phyloP scores from a whole-genome alignment of 1,140 invertebrate genomes.

The Dolichoris vasculosae region DNA sequence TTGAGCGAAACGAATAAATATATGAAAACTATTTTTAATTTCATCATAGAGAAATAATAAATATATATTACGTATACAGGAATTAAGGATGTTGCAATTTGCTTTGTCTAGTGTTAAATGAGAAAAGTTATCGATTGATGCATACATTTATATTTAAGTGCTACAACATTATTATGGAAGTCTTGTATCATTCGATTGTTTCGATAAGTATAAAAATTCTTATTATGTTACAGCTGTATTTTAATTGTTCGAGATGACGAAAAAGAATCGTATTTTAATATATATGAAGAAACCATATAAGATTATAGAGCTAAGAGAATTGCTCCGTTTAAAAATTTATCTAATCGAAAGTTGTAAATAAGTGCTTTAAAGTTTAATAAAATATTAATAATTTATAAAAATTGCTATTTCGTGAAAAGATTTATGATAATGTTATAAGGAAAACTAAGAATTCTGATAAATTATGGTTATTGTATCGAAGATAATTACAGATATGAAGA shows the following conservation, averaged over 20 bases:
- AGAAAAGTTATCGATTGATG: not conserved
- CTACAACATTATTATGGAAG: not conserved
- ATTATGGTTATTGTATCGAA: no score
- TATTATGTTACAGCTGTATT: not conserved
- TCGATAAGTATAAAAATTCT: not conserved
- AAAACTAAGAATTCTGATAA: no score
- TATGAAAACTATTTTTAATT: conserved; percentile 6
- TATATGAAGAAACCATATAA: not conserved
- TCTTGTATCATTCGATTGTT: not conserved
- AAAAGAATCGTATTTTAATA: conserved; percentile 14
- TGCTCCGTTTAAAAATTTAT: conserved; percentile 17
- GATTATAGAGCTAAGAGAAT: conserved; percentile 26
- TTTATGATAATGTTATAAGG: no score
- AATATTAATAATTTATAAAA: not conserved
- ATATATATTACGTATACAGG: not conserved
- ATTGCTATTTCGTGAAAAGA: no score
- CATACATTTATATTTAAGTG: not conserved
- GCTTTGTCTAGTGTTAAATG: conserved; percentile 13
- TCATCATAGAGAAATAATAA: conserved; percentile 1
- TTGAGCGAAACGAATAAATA: not conserved
- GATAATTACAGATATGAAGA: no score
- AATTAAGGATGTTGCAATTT: conserved; percentile 29
- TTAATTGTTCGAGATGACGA: conserved; percentile 10
- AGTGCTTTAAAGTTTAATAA: not conserved
- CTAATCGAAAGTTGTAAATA: conserved; percentile 32